phyloP scores from a whole-genome alignment of 2,113 vertebrate genomes.

The Esox niger region DNA sequence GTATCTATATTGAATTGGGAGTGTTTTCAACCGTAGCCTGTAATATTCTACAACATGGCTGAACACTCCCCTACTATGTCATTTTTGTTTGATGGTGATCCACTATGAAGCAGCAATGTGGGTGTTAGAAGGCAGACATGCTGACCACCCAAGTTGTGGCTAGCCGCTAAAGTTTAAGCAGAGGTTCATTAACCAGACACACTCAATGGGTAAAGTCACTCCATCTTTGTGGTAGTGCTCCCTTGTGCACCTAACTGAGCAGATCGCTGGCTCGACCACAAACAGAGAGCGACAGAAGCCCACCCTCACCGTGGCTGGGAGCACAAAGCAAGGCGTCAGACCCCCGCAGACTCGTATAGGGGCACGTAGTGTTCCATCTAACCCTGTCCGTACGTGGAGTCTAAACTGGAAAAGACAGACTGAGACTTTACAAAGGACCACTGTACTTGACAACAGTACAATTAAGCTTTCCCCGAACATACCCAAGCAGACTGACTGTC shows the following conservation, averaged over 20 bases:
- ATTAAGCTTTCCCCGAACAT: background rate
- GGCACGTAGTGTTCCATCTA: background rate
- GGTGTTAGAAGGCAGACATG: background rate
- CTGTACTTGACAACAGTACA: background rate
- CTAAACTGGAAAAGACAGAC: constrained; percentile 2
- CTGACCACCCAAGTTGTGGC: constrained; percentile 20
- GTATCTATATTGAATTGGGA: no score
- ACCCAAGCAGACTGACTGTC: no score
- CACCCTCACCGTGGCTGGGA: background rate
- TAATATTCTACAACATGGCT: no score
- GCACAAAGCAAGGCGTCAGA: constrained; percentile 8
- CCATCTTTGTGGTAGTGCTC: background rate
- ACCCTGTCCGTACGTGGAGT: background rate
- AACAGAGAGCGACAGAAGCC: constrained; percentile 3
- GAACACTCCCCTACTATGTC: no score
- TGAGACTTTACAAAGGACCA: background rate
- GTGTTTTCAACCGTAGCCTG: no score
- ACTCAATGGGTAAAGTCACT: background rate
- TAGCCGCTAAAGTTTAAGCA: constrained; percentile 4
- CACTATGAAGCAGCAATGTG: no score
- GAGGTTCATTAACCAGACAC: constrained; percentile 15
- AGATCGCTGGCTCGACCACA: constrained; percentile 6
- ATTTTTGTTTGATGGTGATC: no score
- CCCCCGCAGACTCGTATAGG: background rate
- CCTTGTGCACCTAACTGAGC: constrained; percentile 15